These are phyloP conservation scores for Oceanites oceanicus DNA, from an alignment of 2,113 vertebrate species.

Conservation along the genomic window DNA sequence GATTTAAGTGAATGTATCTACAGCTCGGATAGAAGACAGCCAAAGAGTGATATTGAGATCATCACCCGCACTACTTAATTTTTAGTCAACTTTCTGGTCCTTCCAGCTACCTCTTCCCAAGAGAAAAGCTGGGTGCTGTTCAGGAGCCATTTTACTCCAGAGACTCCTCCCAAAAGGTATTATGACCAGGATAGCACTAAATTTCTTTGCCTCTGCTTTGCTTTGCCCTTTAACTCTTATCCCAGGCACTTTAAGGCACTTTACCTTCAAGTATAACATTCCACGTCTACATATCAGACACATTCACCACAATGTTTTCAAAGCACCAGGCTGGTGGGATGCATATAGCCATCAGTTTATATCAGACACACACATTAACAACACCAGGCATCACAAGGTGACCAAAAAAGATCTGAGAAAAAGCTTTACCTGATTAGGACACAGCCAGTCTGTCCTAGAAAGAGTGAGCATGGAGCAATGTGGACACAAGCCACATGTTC, in stretches of 20 bases:
- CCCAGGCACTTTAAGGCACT: not conserved
- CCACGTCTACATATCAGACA: not conserved
- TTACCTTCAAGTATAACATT: not conserved
- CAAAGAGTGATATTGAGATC: not conserved
- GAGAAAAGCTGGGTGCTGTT: not conserved
- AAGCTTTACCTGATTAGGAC: not conserved
- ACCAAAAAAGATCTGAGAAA: not conserved
- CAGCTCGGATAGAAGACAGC: not conserved
- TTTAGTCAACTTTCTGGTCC: not conserved
- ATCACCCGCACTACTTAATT: not conserved
- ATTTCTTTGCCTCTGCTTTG: not conserved
- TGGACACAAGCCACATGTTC: not conserved
- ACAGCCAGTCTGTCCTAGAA: not conserved
- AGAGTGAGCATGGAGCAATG: accelerated
- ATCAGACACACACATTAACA: not conserved
- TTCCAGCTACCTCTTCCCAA: not conserved
- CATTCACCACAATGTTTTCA: not conserved
- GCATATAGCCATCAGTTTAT: not conserved
- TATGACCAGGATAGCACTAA: not conserved
- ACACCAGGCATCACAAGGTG: not conserved
- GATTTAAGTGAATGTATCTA: not conserved
- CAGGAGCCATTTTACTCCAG: not conserved
- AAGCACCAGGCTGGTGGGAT: not conserved
- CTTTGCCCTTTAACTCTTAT: not conserved
- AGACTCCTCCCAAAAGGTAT: not conserved